Evolutionary conservation across 2,888 invertebrate species (phyloP), one percentile per base, ranked within the genome.

Genomic region (Thymelicus acteon): DNA sequence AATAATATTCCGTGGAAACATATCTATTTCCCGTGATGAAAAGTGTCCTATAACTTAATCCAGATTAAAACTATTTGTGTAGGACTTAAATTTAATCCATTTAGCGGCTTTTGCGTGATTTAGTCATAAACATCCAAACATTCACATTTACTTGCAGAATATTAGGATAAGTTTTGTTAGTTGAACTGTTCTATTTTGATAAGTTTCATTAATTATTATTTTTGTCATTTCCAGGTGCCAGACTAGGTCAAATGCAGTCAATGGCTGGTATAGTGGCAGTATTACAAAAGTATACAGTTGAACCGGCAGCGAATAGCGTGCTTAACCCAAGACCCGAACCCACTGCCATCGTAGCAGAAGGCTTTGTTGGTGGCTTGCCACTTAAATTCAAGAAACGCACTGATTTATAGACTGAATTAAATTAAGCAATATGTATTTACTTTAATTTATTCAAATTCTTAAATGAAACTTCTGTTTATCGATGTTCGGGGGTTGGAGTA

Each of bases 181-280:
- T 31, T 31, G 1, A 31, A 31, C 31, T 31, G 31, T 31, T 31
- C 31, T 31, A 31, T 31, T 31, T 31, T 0, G n/a, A n/a, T 19
- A 31, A 1, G 31, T 31, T 31, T 31, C 12, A 10, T 12, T 44
- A 54, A 48, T 37, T 60, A 19, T 49, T 10, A 31, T 58, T 39
- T 52, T 0, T n/a, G 54, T n/a, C 39, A 31, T 62, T 63, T 63
- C 40, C 78, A 92, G 92, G 91, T 75, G 90, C 85, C 40, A 85
- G 91, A 73, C 68, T 92, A 44, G 92, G 91, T 24, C 86, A 87
- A 66, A 89, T 92, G 88, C 89, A 90, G 74, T 87, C 91, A 0
- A 88, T 92, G 88, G 91, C 92, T 37, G 92, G 91, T 0, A 76
- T 92, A 8, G 81, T 75, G n/a, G 79, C 79, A 7, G 72, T 84